Conservation (phyloP, 2,797 vertebrate species). For the Pygocentrus nattereri region DNA sequence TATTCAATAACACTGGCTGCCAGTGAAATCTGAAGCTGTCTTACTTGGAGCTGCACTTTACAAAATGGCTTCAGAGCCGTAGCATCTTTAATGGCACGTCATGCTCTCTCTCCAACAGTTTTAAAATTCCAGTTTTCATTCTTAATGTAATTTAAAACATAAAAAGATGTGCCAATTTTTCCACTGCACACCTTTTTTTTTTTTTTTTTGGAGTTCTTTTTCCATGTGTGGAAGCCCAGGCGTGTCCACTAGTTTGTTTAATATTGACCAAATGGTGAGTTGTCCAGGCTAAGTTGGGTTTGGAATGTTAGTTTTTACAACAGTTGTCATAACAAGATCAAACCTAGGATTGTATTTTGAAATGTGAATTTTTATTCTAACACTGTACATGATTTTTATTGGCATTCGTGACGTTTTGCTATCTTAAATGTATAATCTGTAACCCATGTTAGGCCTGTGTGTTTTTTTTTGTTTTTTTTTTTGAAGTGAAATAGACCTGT, state of each 20-base stretch:
- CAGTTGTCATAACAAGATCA: slow-evolving; percentile 32
- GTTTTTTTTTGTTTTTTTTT: slow-evolving; percentile 79
- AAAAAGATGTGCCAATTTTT: slow-evolving; percentile 27
- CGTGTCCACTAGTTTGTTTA: slow-evolving; percentile 39
- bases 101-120: slow-evolving; percentile 4
- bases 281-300: slow-evolving; percentile 15
- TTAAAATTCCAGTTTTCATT: slow-evolving; percentile 35
- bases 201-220: no score
- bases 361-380: slow-evolving; percentile 64
- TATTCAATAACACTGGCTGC: slow-evolving; percentile 33
- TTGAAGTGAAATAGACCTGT: slow-evolving; percentile 85
- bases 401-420: slow-evolving; percentile 64
- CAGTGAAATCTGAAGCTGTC: slow-evolving; percentile 11
- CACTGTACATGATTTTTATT: slow-evolving; percentile 53
- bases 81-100: neutral
- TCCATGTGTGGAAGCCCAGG: neutral
- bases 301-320: slow-evolving; percentile 2
- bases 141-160: slow-evolving; percentile 31
- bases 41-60: slow-evolving; percentile 15
- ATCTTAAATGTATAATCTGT: slow-evolving; percentile 46
- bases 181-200: no score
- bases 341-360: slow-evolving; percentile 51
- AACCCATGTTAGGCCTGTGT: slow-evolving; percentile 47
- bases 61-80: neutral
- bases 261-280: slow-evolving; percentile 55